phyloP scores from a whole-genome alignment of 2,113 vertebrate species.

The Sorex fumeus region DNA sequence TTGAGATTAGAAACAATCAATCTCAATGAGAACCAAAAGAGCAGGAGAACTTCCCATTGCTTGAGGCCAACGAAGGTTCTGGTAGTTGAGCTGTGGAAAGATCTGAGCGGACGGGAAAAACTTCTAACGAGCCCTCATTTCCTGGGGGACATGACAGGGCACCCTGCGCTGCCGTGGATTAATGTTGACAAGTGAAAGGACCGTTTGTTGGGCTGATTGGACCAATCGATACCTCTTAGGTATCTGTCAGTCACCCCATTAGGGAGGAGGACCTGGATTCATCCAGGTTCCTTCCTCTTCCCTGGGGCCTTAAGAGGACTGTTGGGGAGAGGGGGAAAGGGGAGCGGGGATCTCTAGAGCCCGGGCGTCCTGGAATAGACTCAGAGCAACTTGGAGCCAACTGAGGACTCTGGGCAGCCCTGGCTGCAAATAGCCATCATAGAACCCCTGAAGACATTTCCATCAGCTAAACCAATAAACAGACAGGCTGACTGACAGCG shows the following conservation, averaged over 20 bases:
- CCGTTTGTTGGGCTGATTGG: background rate
- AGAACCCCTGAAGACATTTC: background rate
- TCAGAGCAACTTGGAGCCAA: background rate
- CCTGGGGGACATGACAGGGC: rapidly evolving
- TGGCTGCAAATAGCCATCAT: background rate
- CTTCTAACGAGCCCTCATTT: background rate
- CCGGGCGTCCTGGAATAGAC: background rate
- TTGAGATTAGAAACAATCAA: slow-evolving; percentile 1
- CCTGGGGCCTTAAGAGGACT: background rate
- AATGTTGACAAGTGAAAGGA: background rate
- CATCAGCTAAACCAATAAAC: background rate
- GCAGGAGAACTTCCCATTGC: background rate
- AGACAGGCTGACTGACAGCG: background rate
- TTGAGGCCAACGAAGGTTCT: rapidly evolving
- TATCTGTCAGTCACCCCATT: slow-evolving; percentile 14
- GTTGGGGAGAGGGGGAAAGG: background rate
- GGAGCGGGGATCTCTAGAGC: background rate
- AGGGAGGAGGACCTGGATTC: background rate
- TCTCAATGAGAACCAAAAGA: background rate
- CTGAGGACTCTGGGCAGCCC: background rate
- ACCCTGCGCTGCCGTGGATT: background rate
- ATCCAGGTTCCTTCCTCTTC: background rate
- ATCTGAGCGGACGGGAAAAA: no score
- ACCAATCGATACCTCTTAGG: slow-evolving; percentile 17
- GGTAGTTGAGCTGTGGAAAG: rapidly evolving